Percentiles rank a stretch among this genome's conserved stretches.
Evolutionary conservation across 2,113 vertebrate species (phyloP).

Genomic region (Cyanoderma ruficeps): DNA sequence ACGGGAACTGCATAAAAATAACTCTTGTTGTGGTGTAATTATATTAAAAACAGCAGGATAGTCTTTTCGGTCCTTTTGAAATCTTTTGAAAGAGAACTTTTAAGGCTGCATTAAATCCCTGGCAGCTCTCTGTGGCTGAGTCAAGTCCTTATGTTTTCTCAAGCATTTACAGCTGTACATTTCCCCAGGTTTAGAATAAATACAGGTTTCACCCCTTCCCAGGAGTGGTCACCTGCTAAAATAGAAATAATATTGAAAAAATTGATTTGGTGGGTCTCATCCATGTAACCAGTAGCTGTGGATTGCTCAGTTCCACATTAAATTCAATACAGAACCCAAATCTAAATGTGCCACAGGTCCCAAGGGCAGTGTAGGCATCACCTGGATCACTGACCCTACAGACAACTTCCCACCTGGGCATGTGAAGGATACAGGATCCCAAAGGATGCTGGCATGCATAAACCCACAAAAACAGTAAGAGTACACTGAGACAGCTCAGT

Average conservation of each 20-base stretch:
- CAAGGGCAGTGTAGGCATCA: background rate
- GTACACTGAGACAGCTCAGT: background rate
- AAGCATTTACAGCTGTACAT: background rate
- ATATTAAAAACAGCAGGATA: background rate
- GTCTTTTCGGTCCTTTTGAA: background rate
- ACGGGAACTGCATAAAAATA: constrained; percentile 10
- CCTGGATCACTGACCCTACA: background rate
- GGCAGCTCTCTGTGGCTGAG: background rate
- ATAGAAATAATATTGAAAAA: background rate
- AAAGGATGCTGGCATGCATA: background rate
- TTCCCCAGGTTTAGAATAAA: background rate
- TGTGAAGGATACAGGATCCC: background rate
- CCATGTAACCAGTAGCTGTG: background rate
- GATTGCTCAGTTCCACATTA: background rate
- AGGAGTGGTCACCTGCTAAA: background rate
- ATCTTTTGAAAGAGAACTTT: background rate
- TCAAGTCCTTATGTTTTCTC: background rate
- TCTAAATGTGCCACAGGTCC: background rate
- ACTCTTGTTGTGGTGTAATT: background rate
- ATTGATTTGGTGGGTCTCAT: background rate
- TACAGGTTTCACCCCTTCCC: background rate
- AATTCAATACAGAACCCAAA: background rate
- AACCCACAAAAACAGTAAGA: background rate
- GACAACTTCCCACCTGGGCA: background rate
- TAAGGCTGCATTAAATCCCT: background rate